phyloP scores from a whole-genome alignment of 2,888 invertebrate genomes.

The Hyposoter dolosus region DNA sequence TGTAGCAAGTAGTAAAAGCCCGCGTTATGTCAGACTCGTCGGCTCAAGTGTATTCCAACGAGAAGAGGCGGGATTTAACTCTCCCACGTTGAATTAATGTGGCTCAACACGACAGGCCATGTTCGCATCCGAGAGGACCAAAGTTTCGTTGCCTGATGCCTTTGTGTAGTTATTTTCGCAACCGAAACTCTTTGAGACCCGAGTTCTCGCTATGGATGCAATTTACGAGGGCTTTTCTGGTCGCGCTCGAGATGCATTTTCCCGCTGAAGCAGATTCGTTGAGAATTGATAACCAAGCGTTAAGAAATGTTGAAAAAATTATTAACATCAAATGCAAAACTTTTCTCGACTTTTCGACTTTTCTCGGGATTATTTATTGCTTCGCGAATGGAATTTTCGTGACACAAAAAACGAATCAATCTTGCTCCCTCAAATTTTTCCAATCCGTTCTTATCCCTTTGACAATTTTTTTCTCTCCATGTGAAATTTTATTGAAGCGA shows the following conservation, averaged over 20 bases:
- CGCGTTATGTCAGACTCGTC: constrained; percentile 24
- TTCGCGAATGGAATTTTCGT: background rate
- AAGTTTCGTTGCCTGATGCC: background rate
- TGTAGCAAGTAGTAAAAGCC: constrained; percentile 44
- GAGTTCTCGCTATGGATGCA: background rate
- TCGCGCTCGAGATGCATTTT: background rate
- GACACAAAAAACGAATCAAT: background rate
- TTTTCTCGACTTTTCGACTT: background rate
- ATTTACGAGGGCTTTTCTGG: background rate
- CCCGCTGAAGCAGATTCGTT: no score
- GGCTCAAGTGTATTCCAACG: background rate
- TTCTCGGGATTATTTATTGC: background rate
- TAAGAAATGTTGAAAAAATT: background rate
- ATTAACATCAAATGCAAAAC: background rate
- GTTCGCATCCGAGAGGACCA: background rate
- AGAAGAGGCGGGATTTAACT: background rate
- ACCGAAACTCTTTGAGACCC: background rate
- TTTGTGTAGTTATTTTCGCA: background rate
- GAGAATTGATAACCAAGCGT: background rate
- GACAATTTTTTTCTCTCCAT: background rate
- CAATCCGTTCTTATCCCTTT: background rate
- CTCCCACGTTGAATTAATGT: constrained; percentile 36
- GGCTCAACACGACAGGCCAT: constrained; percentile 3
- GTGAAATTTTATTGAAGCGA: constrained; percentile 6
- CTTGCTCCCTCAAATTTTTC: background rate